Evolutionary conservation across 1,140 invertebrate species (phyloP).

Genomic region (Bombus soroeensis): DNA sequence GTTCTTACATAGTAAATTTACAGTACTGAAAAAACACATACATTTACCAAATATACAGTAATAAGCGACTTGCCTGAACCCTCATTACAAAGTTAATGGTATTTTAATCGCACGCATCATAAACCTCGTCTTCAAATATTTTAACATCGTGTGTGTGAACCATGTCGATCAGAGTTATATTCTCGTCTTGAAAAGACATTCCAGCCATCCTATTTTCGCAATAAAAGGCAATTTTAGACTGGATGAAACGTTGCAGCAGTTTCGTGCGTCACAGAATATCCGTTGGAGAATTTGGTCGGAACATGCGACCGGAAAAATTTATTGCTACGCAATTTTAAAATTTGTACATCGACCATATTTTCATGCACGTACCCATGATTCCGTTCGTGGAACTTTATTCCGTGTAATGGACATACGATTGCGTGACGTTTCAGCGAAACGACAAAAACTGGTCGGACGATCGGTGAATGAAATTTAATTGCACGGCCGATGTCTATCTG

Average conservation of each 20-base stretch:
- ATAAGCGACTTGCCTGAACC: no score
- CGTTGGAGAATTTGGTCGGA: conserved; percentile 28
- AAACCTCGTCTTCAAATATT: neutral
- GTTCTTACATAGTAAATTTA: no score
- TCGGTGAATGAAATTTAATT: neutral
- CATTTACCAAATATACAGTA: no score
- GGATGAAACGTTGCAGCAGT: conserved; percentile 36
- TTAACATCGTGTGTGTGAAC: neutral
- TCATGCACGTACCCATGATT: conserved; percentile 4
- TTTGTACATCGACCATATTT: conserved; percentile 44
- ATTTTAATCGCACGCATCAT: neutral
- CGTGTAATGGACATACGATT: neutral
- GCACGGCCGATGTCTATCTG: neutral
- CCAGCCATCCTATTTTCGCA: conserved; percentile 43
- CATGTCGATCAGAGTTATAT: conserved; percentile 49
- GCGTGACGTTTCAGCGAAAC: neutral
- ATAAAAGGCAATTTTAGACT: conserved; percentile 49
- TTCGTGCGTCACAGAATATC: conserved; percentile 20
- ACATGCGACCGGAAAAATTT: conserved; percentile 49
- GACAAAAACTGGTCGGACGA: neutral
- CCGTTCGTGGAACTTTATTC: neutral
- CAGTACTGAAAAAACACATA: no score
- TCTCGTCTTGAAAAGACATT: conserved; percentile 45
- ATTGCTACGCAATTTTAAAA: conserved; percentile 57
- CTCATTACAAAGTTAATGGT: no score